phyloP scores from a whole-genome alignment of 2,113 vertebrate genomes.

The Vulpes vulpes region DNA sequence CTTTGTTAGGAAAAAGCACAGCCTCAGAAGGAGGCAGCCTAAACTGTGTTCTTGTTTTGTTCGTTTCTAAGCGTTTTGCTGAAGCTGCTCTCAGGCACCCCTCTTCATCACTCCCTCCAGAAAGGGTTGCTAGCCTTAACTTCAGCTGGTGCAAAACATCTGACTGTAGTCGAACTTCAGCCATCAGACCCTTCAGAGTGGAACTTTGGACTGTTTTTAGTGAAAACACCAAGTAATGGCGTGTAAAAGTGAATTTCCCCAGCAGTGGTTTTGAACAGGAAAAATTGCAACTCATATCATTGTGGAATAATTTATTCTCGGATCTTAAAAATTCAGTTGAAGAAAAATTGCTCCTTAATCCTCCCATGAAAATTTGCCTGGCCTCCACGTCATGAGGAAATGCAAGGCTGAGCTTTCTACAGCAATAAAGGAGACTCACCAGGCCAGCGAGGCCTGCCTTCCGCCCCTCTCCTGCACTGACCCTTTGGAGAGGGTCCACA shows the following conservation, averaged over 20 bases:
- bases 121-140: conserved; percentile 82
- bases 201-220: conserved; percentile 31
- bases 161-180: conserved; percentile 41
- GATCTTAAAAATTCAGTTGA: conserved; percentile 35
- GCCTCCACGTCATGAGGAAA: conserved; percentile 10
- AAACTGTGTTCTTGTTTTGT: conserved; percentile 35
- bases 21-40: conserved; percentile 74
- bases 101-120: conserved; percentile 55
- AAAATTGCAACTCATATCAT: conserved; percentile 54
- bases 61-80: conserved; percentile 65
- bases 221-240: conserved; percentile 17
- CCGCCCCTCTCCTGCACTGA: conserved; percentile 80
- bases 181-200: neutral
- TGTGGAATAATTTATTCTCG: conserved; percentile 76
- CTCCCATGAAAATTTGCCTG: conserved; percentile 39
- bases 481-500: neutral
- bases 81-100: conserved; percentile 77
- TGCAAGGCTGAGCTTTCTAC: conserved; percentile 75
- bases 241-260: conserved; percentile 46
- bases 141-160: conserved; percentile 77
- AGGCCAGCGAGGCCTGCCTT: conserved; percentile 75
- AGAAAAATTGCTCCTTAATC: conserved; percentile 60
- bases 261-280: conserved; percentile 63
- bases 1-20: conserved; percentile 81
- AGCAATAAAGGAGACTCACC: conserved; percentile 86